Evolutionary conservation across 2,797 vertebrate species (phyloP).

Genomic region (Spondyliosoma cantharus): DNA sequence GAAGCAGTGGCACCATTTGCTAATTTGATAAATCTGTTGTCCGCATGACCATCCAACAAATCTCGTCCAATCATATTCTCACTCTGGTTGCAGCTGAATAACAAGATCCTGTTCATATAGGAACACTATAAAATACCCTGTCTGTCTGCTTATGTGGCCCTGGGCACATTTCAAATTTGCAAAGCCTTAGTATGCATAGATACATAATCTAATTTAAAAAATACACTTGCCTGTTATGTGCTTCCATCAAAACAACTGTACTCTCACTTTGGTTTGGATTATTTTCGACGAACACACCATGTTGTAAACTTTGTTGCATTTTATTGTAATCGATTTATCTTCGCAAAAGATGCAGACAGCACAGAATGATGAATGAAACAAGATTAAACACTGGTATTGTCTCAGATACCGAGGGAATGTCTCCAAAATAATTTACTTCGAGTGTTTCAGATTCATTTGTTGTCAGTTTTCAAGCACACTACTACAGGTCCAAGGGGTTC

Average conservation of each 20-base stretch:
- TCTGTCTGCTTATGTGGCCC: background rate
- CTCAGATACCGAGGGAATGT: background rate
- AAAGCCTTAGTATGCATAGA: background rate
- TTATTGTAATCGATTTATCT: background rate
- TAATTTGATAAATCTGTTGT: slow-evolving; percentile 48
- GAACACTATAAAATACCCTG: background rate
- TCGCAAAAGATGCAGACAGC: background rate
- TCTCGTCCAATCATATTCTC: slow-evolving; percentile 41
- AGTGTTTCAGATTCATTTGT: background rate
- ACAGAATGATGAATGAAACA: background rate
- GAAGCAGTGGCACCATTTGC: slow-evolving; percentile 42
- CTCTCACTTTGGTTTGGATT: background rate
- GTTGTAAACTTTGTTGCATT: background rate
- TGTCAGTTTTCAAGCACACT: slow-evolving; percentile 4
- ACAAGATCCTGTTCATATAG: slow-evolving; percentile 2
- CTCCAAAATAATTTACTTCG: background rate
- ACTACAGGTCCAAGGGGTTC: background rate
- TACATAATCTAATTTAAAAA: background rate
- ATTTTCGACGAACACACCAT: background rate
- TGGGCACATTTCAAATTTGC: background rate
- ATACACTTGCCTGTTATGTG: too few relatives aligned
- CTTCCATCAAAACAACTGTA: background rate
- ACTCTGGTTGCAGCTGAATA: slow-evolving; percentile 11
- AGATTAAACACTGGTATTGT: background rate
- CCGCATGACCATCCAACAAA: slow-evolving; percentile 36